phyloP scores from a whole-genome alignment of 2,113 vertebrate species.

The Protobothrops mucrosquamatus region DNA sequence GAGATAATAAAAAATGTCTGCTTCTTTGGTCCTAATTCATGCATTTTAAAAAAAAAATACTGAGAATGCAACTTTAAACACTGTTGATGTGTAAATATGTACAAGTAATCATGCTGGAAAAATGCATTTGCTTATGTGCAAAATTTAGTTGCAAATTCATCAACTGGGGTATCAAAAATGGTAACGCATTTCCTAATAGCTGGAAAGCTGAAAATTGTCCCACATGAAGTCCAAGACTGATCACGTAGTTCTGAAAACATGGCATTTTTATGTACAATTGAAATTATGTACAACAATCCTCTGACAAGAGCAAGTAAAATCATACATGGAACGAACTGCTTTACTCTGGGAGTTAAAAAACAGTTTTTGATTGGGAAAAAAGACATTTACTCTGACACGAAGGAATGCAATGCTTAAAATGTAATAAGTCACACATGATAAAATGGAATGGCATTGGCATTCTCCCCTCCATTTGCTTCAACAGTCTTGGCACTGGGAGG shows the following conservation, averaged over 20 bases:
- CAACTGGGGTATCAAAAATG: neutral
- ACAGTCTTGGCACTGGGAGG: neutral
- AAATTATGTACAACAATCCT: neutral
- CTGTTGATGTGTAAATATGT: neutral
- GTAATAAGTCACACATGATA: neutral
- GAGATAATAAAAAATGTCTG: neutral
- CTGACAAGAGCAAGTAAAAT: neutral
- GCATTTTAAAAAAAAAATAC: neutral
- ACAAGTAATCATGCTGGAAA: neutral
- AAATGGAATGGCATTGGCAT: neutral
- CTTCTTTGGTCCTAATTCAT: neutral
- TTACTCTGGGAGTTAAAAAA: neutral
- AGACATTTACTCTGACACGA: neutral
- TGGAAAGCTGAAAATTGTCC: neutral
- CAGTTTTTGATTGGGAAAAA: neutral
- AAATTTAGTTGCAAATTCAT: neutral
- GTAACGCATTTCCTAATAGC: neutral
- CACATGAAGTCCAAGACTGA: neutral
- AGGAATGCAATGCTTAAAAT: slow-evolving; percentile 5
- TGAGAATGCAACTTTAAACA: neutral
- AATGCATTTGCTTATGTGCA: neutral
- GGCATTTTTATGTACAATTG: neutral
- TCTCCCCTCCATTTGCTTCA: neutral
- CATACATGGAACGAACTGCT: neutral
- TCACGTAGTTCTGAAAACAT: neutral